A percentile compares a stretch with the other conserved stretches of the same genome.
phyloP scores from a whole-genome alignment of 92 coral and sea anemone genomes.

The Diadumene lineata region DNA sequence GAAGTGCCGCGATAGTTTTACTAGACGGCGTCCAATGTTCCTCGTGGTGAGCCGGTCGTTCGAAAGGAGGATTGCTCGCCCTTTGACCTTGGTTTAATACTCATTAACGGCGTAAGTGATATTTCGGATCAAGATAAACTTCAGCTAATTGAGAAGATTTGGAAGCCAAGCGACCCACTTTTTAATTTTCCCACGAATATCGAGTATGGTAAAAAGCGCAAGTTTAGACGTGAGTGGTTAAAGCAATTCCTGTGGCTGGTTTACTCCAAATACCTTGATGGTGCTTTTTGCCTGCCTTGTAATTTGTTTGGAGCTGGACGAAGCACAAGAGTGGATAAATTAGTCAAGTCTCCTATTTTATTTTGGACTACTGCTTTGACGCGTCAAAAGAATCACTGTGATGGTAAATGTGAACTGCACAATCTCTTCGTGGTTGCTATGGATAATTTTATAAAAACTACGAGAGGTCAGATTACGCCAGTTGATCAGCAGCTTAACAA shows the following conservation, averaged over 20 bases:
- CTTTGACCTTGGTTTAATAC: no score
- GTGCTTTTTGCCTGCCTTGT: constrained; percentile 38
- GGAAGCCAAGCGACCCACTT: no score
- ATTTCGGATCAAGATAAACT: no score
- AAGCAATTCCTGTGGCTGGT: constrained; percentile 28
- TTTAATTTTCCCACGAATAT: no score
- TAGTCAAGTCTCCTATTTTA: constrained; percentile 52
- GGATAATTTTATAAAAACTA: neutral
- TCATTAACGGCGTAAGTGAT: no score
- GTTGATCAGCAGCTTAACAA: constrained; percentile 35
- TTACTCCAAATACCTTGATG: constrained; percentile 24
- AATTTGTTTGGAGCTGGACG: constrained; percentile 8
- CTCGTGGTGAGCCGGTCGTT: no score
- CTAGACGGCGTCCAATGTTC: no score
- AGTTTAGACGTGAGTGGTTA: constrained; percentile 7
- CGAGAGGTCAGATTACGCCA: neutral
- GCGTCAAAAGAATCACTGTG: constrained; percentile 34
- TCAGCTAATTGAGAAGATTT: no score
- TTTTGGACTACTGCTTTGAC: constrained; percentile 58
- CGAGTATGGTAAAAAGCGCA: no score
- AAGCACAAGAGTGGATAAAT: constrained; percentile 39
- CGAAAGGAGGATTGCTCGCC: no score
- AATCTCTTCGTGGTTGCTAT: neutral
- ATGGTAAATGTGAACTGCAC: neutral
- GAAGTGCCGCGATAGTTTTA: no score